These are phyloP conservation scores for Phalloptychus januarius DNA, from an alignment of 2,797 vertebrate genomes.

Conservation along the genomic window DNA sequence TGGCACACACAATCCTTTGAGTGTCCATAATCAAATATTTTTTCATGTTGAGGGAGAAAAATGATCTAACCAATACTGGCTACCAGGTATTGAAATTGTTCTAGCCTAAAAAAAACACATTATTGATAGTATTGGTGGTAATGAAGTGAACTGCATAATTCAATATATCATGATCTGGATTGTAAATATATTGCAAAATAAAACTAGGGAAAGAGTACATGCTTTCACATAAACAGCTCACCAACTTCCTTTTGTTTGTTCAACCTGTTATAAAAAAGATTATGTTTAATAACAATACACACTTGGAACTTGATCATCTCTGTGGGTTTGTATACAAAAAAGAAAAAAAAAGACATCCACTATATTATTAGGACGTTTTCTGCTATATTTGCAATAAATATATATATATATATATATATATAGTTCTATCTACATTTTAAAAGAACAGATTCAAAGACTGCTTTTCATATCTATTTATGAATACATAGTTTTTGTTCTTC, in stretches of 20 bases:
- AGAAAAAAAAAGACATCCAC: background rate
- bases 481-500: background rate
- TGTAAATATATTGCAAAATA: background rate
- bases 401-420: too few species aligned
- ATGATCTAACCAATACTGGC: background rate
- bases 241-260: constrained; percentile 23
- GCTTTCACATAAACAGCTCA: background rate
- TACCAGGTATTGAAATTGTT: background rate
- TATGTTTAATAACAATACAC: constrained; percentile 24
- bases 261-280: constrained; percentile 5
- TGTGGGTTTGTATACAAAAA: background rate
- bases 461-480: background rate
- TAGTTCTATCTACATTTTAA: background rate
- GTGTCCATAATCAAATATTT: background rate
- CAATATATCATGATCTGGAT: background rate
- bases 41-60: background rate
- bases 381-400: background rate
- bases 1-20: background rate
- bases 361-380: constrained; percentile 10
- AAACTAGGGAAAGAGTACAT: background rate
- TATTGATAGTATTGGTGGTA: background rate
- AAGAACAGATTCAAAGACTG: background rate
- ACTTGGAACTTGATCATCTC: constrained; percentile 42
- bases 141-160: background rate
- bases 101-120: background rate